These are phyloP conservation scores for Cephalopterus ornatus DNA, from an alignment of 2,113 vertebrate species.

Conservation along the genomic window DNA sequence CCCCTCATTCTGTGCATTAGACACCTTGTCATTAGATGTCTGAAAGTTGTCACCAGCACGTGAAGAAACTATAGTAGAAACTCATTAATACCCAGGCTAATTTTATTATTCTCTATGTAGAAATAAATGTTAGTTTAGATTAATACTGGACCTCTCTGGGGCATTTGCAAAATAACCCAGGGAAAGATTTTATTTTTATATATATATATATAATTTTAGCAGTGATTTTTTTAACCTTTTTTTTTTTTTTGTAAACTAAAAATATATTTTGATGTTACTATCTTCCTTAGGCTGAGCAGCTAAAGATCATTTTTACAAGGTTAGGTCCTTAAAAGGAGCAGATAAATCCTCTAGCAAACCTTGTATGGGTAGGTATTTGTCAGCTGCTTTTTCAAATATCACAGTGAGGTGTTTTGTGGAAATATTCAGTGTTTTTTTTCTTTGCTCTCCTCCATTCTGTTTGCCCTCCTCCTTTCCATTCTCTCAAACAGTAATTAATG, in stretches of 20 bases:
- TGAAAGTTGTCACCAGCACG: not conserved
- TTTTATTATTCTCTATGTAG: not conserved
- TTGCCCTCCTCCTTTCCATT: not conserved
- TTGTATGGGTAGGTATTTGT: not conserved
- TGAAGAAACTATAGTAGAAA: not conserved
- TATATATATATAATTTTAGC: not conserved
- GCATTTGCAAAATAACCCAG: not conserved
- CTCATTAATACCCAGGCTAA: not conserved
- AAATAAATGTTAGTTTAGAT: not conserved
- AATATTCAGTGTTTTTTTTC: not conserved
- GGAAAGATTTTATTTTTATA: not conserved
- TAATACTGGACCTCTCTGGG: not conserved
- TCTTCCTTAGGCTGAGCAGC: not conserved
- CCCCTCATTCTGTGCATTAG: not conserved
- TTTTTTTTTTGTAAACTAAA: not conserved
- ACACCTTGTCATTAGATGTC: not conserved
- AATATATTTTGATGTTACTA: not conserved
- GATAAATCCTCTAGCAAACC: not conserved
- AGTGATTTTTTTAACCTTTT: not conserved
- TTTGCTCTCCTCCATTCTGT: not conserved
- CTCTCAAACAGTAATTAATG: slow-evolving; percentile 54
- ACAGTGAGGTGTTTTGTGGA: not conserved
- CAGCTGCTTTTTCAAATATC: not conserved
- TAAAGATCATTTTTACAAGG: not conserved
- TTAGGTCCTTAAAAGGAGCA: not conserved